Evolutionary conservation across 2,888 invertebrate species (phyloP).

Genomic region (Lysandra coridon): DNA sequence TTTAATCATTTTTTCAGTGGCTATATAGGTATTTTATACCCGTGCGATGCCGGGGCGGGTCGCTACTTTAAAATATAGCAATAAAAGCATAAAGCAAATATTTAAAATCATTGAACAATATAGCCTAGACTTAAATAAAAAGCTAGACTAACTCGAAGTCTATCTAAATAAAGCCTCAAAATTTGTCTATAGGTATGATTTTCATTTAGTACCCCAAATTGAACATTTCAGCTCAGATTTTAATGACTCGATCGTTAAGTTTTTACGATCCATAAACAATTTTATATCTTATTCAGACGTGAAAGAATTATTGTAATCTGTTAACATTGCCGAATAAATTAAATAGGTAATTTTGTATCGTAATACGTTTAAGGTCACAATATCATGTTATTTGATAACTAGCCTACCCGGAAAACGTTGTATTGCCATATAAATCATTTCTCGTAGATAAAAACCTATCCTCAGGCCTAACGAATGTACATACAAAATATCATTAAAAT

Average conservation of each 20-base stretch:
- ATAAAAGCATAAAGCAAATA: too few species aligned
- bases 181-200: neutral
- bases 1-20: too few species aligned
- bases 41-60: too few species aligned
- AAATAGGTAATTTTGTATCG: neutral
- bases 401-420: too few species aligned
- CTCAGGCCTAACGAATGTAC: too few species aligned
- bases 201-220: neutral
- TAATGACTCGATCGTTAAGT: neutral
- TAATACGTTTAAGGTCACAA: neutral
- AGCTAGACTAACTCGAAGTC: neutral
- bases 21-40: too few species aligned
- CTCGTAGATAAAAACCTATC: too few species aligned
- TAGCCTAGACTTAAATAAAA: neutral
- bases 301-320: constrained; percentile 15
- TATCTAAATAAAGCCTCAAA: neutral
- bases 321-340: neutral
- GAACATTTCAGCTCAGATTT: neutral
- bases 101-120: neutral
- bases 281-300: neutral
- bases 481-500: too few species aligned
- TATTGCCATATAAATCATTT: too few species aligned
- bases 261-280: constrained; percentile 10
- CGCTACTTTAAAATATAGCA: too few species aligned
- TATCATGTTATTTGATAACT: too few species aligned